Conservation (phyloP, 1,140 invertebrate species). For the Drosophila sechellia region DNA sequence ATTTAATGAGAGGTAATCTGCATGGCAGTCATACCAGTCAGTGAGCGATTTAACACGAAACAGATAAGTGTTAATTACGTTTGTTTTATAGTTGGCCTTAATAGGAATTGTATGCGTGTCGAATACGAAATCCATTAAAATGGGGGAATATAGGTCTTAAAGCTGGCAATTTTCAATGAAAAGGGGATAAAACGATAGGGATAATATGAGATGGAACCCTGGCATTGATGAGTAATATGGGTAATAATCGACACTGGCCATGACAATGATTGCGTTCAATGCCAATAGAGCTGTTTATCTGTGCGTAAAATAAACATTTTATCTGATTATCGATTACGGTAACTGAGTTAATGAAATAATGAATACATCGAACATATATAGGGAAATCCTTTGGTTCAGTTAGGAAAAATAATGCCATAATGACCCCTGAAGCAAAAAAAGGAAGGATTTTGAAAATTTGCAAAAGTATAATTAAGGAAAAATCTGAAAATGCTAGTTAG, state of each 20-base stretch:
- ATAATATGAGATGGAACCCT: background rate
- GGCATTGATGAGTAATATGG: conserved; percentile 51
- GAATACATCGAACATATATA: background rate
- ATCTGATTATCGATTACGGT: conserved; percentile 77
- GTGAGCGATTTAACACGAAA: conserved; percentile 45
- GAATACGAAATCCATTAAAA: conserved; percentile 21
- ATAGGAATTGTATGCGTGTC: conserved; percentile 2
- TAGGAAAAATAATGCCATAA: conserved; percentile 34
- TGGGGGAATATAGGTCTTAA: conserved; percentile 13
- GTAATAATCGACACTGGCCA: conserved; percentile 21
- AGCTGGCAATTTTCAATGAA: conserved; percentile 2
- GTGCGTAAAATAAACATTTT: conserved; percentile 60
- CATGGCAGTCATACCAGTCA: conserved; percentile 48
- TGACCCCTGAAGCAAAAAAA: conserved; percentile 30
- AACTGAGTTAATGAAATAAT: conserved; percentile 73
- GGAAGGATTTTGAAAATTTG: background rate
- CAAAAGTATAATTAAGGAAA: conserved; percentile 15
- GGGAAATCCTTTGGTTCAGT: conserved; percentile 10
- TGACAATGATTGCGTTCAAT: conserved; percentile 35
- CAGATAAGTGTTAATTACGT: conserved; percentile 29
- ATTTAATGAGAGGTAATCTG: conserved; percentile 27
- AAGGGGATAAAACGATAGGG: background rate
- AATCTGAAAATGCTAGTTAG: no score
- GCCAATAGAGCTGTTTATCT: conserved; percentile 39
- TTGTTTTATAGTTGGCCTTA: conserved; percentile 9